phyloP scores from a whole-genome alignment of 2,888 invertebrate genomes.

The Epistrophe eligans region DNA sequence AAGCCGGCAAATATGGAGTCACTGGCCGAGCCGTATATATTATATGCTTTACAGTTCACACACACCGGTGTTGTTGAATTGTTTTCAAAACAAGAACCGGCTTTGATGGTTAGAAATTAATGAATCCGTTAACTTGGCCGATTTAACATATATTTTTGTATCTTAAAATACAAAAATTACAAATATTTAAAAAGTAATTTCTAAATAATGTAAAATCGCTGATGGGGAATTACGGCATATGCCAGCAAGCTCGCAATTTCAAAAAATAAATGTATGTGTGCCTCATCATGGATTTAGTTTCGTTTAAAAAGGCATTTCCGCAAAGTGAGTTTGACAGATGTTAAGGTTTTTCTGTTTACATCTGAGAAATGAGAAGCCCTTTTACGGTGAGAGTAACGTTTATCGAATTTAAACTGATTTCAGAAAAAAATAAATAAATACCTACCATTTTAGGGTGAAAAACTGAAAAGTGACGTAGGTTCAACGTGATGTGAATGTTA shows the following conservation, averaged over 20 bases:
- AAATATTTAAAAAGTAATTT: background rate
- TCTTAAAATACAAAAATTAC: conserved; percentile 4
- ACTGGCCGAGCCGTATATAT: conserved; percentile 54
- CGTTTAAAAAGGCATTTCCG: conserved; percentile 40
- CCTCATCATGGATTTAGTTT: conserved; percentile 13
- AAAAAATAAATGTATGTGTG: conserved; percentile 27
- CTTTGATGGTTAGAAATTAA: conserved; percentile 53
- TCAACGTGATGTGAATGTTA: conserved; percentile 55
- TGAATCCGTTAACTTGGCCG: conserved; percentile 55
- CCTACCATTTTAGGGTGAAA: conserved; percentile 26
- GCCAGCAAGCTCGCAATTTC: too few species aligned
- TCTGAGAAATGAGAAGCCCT: conserved; percentile 34
- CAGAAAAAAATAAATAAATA: conserved; percentile 7
- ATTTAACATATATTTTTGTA: conserved; percentile 24
- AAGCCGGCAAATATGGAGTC: conserved; percentile 38
- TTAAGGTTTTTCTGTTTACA: background rate
- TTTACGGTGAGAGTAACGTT: conserved; percentile 35
- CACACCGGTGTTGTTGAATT: background rate
- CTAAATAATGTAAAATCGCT: conserved; percentile 21
- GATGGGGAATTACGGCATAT: conserved; percentile 40
- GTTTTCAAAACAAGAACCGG: conserved; percentile 44
- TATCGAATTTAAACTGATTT: conserved; percentile 61
- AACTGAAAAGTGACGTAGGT: conserved; percentile 54
- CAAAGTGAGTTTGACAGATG: conserved; percentile 25
- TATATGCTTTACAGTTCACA: conserved; percentile 1